A percentile compares a stretch with the other conserved stretches of the same genome.
phyloP scores from a whole-genome alignment of 2,797 vertebrate species.

The Gobionotothen gibberifrons region DNA sequence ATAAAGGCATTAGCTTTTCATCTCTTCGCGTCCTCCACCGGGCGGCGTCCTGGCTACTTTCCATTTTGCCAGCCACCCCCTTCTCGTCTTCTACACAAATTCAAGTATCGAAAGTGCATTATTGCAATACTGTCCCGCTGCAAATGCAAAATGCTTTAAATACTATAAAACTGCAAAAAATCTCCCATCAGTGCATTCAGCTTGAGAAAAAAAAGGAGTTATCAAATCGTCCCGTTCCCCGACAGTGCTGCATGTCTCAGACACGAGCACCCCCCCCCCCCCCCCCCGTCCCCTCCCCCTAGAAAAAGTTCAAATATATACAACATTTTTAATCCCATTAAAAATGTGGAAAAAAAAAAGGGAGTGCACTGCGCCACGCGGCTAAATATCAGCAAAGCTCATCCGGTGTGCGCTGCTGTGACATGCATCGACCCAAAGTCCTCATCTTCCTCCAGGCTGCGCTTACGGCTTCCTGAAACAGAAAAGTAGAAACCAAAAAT shows the following conservation, averaged over 20 bases:
- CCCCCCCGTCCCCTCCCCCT: conserved; percentile 65
- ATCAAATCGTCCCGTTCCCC: conserved; percentile 69
- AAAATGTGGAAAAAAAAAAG: conserved; percentile 80
- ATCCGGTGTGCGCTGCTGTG: conserved; percentile 92
- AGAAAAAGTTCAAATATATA: conserved; percentile 86
- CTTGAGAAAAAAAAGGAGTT: conserved; percentile 64
- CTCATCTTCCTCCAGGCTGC: conserved; percentile 96
- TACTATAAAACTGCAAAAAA: conserved; percentile 97
- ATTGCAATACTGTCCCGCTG: conserved; percentile 99
- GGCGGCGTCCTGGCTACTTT: conserved; percentile 56
- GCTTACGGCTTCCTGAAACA: conserved; percentile 91
- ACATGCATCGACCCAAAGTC: conserved; percentile 95
- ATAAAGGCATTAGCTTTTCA: conserved; percentile 69
- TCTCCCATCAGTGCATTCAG: conserved; percentile 85
- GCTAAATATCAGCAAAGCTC: conserved; percentile 70
- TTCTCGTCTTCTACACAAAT: conserved; percentile 80
- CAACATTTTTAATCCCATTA: conserved; percentile 88
- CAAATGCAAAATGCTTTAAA: conserved; percentile 98
- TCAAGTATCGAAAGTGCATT: conserved; percentile 99
- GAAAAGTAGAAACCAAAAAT: not conserved
- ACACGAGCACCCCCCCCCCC: conserved; percentile 61
- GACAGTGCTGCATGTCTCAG: conserved; percentile 73
- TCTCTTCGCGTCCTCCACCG: conserved; percentile 43
- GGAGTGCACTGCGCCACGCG: conserved; percentile 71
- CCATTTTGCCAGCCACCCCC: conserved; percentile 69